Conservation (phyloP, 2,113 vertebrate genomes). For the Pantherophis guttatus region DNA sequence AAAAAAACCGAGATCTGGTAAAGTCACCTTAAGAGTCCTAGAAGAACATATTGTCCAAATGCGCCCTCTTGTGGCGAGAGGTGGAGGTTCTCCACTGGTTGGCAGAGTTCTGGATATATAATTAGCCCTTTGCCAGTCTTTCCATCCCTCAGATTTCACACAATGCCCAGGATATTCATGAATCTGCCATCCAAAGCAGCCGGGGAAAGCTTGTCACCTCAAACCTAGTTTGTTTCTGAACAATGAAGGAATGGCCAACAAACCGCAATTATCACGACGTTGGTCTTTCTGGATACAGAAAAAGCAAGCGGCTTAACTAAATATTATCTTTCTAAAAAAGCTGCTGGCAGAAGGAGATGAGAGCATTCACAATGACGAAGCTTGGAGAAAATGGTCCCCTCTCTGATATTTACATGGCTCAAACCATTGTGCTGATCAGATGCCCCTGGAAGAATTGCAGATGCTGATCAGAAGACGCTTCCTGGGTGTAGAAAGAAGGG, state of each 20-base stretch:
- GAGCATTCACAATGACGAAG: conserved; percentile 40
- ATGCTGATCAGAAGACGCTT: neutral
- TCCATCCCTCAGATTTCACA: rapidly evolving
- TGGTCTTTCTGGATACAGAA: conserved; percentile 40
- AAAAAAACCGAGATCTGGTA: neutral
- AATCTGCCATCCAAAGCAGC: neutral
- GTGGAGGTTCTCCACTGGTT: neutral
- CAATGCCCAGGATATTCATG: neutral
- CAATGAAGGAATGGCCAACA: conserved; percentile 32
- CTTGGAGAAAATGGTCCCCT: neutral
- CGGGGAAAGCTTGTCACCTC: neutral
- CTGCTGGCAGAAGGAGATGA: conserved; percentile 49
- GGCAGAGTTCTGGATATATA: neutral
- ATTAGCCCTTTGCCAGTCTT: no score
- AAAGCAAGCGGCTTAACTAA: conserved; percentile 26
- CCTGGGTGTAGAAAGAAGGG: neutral
- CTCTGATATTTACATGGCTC: neutral
- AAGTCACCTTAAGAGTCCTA: neutral
- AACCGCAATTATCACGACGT: conserved; percentile 34
- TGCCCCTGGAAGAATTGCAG: neutral
- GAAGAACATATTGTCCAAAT: neutral
- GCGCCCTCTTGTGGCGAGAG: neutral
- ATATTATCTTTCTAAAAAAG: neutral
- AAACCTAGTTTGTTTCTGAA: conserved; percentile 44
- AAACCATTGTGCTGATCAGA: neutral